Evolutionary conservation across 2,888 invertebrate genomes (phyloP).

Genomic region (Nemapogon koenigi): DNA sequence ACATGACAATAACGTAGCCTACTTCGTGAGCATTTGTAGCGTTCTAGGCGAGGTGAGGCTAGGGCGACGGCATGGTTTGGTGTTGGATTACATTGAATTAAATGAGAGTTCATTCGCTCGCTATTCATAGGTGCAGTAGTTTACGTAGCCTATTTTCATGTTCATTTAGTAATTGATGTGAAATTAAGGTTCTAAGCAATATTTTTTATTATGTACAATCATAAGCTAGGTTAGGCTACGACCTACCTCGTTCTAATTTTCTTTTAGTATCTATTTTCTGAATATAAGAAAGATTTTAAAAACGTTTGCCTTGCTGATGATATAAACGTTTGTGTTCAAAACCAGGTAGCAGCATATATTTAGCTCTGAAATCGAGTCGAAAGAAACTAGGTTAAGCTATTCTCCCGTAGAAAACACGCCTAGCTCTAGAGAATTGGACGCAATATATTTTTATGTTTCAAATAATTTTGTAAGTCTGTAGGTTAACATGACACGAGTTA

Average conservation of each 20-base stretch:
- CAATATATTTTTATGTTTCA: conserved; percentile 23
- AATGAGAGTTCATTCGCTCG: conserved; percentile 52
- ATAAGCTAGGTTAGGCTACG: too few species aligned
- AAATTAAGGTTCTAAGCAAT: too few species aligned
- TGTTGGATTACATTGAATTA: conserved; percentile 48
- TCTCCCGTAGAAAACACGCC: conserved; percentile 44
- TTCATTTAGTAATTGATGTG: conserved; percentile 1
- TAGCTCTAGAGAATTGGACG: conserved; percentile 43
- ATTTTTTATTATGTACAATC: too few species aligned
- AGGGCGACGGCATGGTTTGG: conserved; percentile 52
- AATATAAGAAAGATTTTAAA: too few species aligned
- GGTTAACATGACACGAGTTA: too few species aligned
- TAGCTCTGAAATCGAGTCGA: conserved; percentile 19
- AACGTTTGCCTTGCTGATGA: too few species aligned
- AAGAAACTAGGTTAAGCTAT: conserved; percentile 56
- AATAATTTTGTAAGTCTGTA: too few species aligned
- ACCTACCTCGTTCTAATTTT: too few species aligned
- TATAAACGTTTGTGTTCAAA: conserved; percentile 29
- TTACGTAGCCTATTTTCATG: conserved; percentile 6
- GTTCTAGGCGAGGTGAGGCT: conserved; percentile 34
- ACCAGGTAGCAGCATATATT: conserved; percentile 41
- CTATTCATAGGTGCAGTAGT: conserved; percentile 8
- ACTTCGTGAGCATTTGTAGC: conserved; percentile 26
- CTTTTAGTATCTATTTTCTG: too few species aligned
- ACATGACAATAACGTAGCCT: conserved; percentile 13